A percentile compares a stretch with the other conserved stretches of the same genome.
Conservation (phyloP, 92 coral and sea anemone genomes). For the Porites lobata region DNA sequence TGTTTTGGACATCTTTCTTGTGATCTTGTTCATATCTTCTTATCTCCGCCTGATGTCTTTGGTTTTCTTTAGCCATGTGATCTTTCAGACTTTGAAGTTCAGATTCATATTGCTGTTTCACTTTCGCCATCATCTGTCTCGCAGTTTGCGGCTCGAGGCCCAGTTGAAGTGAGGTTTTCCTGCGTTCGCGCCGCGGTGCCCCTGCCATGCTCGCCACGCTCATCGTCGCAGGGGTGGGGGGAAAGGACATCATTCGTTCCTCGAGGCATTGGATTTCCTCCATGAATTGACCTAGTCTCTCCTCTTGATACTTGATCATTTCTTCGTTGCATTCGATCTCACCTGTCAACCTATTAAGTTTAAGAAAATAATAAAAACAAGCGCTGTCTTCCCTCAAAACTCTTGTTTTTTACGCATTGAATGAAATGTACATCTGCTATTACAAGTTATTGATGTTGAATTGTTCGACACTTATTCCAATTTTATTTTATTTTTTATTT, state of each 20-base stretch:
- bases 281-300: slow-evolving; percentile 84
- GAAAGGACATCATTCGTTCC: slow-evolving; percentile 72
- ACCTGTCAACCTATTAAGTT: slow-evolving; percentile 45
- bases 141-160: slow-evolving; percentile 88
- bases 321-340: slow-evolving; percentile 97
- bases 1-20: slow-evolving; percentile 85
- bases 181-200: slow-evolving; percentile 69
- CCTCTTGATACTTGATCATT: slow-evolving; percentile 96
- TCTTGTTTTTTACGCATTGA: neutral
- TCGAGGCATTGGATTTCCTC: slow-evolving; percentile 86
- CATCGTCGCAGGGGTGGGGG: slow-evolving; percentile 82
- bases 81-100: slow-evolving; percentile 91
- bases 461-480: no score
- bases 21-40: slow-evolving; percentile 89
- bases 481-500: no score
- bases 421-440: neutral
- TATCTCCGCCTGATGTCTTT: slow-evolving; percentile 87
- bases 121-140: slow-evolving; percentile 95
- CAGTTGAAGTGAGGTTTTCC: slow-evolving; percentile 69
- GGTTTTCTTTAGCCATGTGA: slow-evolving; percentile 80
- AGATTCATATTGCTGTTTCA: slow-evolving; percentile 86
- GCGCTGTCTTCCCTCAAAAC: neutral
- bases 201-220: slow-evolving; percentile 89
- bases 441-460: neutral
- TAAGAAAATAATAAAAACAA: neutral